Base-by-base conservation (phyloP, 2,888 invertebrate species). In the Acrobeloides nanus region DNA sequence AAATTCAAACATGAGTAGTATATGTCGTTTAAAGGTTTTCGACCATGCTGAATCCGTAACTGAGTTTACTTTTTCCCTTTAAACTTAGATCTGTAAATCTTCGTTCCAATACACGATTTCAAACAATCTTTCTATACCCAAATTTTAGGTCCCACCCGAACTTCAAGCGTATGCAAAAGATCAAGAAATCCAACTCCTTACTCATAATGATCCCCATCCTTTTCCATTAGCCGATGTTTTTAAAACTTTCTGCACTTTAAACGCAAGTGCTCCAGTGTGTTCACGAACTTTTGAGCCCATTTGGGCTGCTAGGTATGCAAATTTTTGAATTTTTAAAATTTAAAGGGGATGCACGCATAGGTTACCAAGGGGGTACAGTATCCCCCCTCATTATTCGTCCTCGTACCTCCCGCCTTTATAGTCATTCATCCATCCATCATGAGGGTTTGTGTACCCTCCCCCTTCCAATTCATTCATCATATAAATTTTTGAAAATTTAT, bases 151-250 rank as follows among this genome's bases (percentile, higher is more conserved):
- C 45, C 92, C 93, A 20, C 85, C 87, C 1, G 83, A 86, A 2
- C 80, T 95, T 58, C 85, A 87, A 75, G 82, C 83, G 57, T 95
- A 87, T 78, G 89, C 93, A 54, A 85, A 86, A 64, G 83, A 85
- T 58, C 83, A 90, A 67, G 87, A 88, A 68, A 84, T 97, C 53
- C 89, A 90, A 74, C 78, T 97, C 31, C 80, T 95, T 21, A 95
- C 93, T 0, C 95, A 97, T 75, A 89, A 86, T 68, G 95, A 97
- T 76, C 88, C 90, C 0, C 82, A 82, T 12, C 67, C 71, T n/a
- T 74, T 72, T 47, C 69, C 67, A 24, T 50, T 61, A 6, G 57
- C 55, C 21, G 62, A 67, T 27, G 64, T 64, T 20, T 67, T 68
- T 49, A 48, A 56, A 18, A 49, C 55, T 6, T 62, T 67, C 46